Conservation (phyloP, 2,888 invertebrate species). For the Salpingus planirostris region DNA sequence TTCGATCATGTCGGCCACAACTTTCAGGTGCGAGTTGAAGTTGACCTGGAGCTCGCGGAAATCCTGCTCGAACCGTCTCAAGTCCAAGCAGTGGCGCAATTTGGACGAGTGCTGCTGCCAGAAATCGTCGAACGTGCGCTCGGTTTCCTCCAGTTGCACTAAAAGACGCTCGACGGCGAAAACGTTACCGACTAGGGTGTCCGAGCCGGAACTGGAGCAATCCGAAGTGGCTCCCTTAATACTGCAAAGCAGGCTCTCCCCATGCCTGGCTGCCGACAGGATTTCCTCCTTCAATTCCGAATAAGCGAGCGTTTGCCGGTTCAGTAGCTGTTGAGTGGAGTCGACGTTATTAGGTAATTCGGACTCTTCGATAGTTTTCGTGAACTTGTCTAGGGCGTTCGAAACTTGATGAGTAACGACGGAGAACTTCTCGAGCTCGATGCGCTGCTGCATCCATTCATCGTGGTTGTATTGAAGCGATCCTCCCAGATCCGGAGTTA, state of each 20-base stretch:
- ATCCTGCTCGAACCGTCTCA: slow-evolving; percentile 90
- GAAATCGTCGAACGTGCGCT: slow-evolving; percentile 87
- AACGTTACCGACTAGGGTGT: slow-evolving; percentile 74
- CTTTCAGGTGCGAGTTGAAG: slow-evolving; percentile 71
- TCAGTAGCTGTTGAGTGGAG: slow-evolving; percentile 78
- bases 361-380: slow-evolving; percentile 79
- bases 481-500: slow-evolving; percentile 86
- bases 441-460: slow-evolving; percentile 95
- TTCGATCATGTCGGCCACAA: slow-evolving; percentile 76
- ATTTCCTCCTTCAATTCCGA: slow-evolving; percentile 75
- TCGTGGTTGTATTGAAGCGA: slow-evolving; percentile 82
- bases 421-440: slow-evolving; percentile 93
- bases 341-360: slow-evolving; percentile 92
- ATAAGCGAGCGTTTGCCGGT: slow-evolving; percentile 68
- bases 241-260: slow-evolving; percentile 73
- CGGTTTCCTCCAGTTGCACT: slow-evolving; percentile 90
- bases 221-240: slow-evolving; percentile 52
- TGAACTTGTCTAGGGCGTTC: slow-evolving; percentile 75
- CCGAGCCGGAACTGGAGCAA: slow-evolving; percentile 34
- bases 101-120: slow-evolving; percentile 89
- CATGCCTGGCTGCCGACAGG: slow-evolving; percentile 77
- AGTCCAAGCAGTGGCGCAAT: slow-evolving; percentile 79
- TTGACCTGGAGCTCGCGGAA: slow-evolving; percentile 84
- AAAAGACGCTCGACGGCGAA: slow-evolving; percentile 87
- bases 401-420: slow-evolving; percentile 86